These are phyloP conservation scores for Aix galericulata DNA, from an alignment of 2,113 vertebrate species.

Conservation along the genomic window DNA sequence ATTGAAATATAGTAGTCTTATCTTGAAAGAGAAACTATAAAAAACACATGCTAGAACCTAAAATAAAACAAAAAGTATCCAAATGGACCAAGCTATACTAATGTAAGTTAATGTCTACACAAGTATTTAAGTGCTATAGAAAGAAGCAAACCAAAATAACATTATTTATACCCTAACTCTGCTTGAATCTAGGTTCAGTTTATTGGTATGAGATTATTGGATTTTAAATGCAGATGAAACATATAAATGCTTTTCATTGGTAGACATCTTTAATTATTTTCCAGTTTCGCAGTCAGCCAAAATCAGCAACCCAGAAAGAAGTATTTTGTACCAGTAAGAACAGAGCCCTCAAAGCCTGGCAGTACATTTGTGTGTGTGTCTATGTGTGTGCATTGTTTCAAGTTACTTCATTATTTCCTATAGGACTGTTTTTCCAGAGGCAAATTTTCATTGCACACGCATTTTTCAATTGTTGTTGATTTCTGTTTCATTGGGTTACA, in stretches of 20 bases:
- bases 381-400: background rate
- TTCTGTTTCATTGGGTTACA: background rate
- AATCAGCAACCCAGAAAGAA: background rate
- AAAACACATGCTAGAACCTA: background rate
- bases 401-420: background rate
- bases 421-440: background rate
- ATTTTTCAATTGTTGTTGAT: background rate
- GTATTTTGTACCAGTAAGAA: background rate
- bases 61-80: background rate
- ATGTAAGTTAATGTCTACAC: background rate
- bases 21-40: background rate
- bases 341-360: background rate
- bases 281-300: background rate
- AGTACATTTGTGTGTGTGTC: background rate
- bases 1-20: background rate
- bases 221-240: background rate
- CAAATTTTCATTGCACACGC: background rate
- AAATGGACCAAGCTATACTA: background rate
- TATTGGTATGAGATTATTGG: background rate
- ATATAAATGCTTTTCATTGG: background rate
- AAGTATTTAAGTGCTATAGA: background rate
- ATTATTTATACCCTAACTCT: background rate
- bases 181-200: background rate
- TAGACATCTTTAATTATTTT: background rate
- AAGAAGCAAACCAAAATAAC: background rate